Percentiles rank a stretch among this genome's conserved stretches.
phyloP scores from a whole-genome alignment of 2,113 vertebrate genomes.

The Pontoporia blainvillei region DNA sequence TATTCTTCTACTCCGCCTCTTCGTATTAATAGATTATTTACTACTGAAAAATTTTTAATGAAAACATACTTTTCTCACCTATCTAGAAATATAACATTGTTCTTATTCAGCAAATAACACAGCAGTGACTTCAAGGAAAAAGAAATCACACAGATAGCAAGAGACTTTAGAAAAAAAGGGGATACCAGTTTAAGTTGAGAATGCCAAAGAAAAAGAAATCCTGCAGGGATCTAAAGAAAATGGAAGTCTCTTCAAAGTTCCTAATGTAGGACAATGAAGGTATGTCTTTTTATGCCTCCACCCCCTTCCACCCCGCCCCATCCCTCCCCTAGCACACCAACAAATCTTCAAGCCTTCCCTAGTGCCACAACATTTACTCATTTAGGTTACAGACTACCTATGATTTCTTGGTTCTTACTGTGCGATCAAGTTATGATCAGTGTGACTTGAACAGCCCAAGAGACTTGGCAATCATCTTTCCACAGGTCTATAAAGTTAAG shows the following conservation, averaged over 20 bases:
- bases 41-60: background rate
- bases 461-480: background rate
- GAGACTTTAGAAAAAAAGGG: background rate
- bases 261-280: background rate
- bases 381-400: background rate
- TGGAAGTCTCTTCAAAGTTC: background rate
- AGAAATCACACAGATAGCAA: background rate
- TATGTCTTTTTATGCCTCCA: background rate
- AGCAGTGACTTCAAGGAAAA: background rate
- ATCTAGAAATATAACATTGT: background rate
- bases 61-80: background rate
- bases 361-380: background rate
- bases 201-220: background rate
- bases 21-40: background rate
- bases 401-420: background rate
- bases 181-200: background rate
- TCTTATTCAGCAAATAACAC: background rate
- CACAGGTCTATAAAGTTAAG: background rate
- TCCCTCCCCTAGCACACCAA: background rate
- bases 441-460: background rate
- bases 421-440: background rate
- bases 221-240: background rate
- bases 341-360: background rate
- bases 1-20: background rate
- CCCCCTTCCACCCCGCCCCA: background rate